Percentiles rank a stretch among this genome's conserved stretches.
phyloP scores from a whole-genome alignment of 2,888 invertebrate genomes.

The Plagiodera versicolora region DNA sequence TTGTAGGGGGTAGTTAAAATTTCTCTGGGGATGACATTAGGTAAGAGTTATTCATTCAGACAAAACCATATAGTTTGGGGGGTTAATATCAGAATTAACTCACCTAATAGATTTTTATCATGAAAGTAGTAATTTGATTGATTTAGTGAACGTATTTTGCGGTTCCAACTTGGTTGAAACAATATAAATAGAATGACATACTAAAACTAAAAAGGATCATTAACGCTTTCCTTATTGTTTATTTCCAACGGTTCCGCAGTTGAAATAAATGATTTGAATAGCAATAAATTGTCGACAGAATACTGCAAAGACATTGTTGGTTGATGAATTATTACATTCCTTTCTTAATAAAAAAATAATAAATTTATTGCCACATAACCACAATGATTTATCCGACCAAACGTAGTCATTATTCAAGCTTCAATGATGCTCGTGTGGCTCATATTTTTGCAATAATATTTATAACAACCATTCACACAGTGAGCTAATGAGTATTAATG shows the following conservation, averaged over 20 bases:
- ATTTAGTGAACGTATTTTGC: background rate
- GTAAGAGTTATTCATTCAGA: too few relatives aligned
- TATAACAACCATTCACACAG: too few relatives aligned
- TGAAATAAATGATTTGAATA: background rate
- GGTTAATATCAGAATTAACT: too few relatives aligned
- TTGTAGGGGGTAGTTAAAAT: conserved; percentile 35
- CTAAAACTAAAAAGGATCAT: background rate
- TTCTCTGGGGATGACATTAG: conserved; percentile 28
- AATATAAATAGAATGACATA: background rate
- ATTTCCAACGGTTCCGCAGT: background rate
- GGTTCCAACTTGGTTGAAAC: background rate
- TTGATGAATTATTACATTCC: background rate
- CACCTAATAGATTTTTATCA: too few relatives aligned
- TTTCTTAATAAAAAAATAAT: background rate
- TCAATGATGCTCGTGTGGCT: too few relatives aligned
- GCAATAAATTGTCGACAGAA: background rate
- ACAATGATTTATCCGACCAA: background rate
- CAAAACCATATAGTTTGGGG: too few relatives aligned
- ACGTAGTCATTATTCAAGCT: background rate
- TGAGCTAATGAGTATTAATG: too few relatives aligned
- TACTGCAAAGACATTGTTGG: background rate
- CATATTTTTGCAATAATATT: too few relatives aligned
- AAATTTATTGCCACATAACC: background rate
- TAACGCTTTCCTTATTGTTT: background rate
- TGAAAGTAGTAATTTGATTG: too few relatives aligned